Evolutionary conservation across 2,797 vertebrate genomes (phyloP).

Genomic region (Amblyraja radiata): DNA sequence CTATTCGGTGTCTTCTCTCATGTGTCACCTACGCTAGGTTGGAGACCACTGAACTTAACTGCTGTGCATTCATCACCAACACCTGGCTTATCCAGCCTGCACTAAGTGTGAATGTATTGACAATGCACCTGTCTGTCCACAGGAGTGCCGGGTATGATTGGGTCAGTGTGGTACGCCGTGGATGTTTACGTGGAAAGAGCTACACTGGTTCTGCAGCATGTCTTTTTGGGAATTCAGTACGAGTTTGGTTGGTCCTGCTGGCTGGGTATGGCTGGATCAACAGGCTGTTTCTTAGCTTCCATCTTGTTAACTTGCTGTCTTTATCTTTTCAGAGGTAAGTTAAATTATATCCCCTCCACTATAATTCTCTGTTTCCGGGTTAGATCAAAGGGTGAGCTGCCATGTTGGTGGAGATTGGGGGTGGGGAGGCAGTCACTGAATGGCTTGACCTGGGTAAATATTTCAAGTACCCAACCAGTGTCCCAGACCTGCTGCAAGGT

Average conservation of each 20-base stretch:
- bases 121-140: neutral
- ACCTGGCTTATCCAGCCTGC: neutral
- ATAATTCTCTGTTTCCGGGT: neutral
- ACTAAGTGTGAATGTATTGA: neutral
- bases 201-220: conserved; percentile 46
- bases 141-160: conserved; percentile 51
- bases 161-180: conserved; percentile 51
- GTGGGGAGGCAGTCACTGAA: too few relatives aligned
- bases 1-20: too few relatives aligned
- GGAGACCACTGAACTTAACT: too few relatives aligned
- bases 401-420: too few relatives aligned
- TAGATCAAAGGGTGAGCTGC: too few relatives aligned
- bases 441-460: too few relatives aligned
- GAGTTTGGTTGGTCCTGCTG: conserved; percentile 59
- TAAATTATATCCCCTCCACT: neutral
- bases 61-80: neutral
- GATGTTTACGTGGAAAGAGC: conserved; percentile 49
- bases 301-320: conserved; percentile 54
- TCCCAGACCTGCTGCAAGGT: too few relatives aligned
- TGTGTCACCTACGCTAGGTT: too few relatives aligned
- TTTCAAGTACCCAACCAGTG: too few relatives aligned
- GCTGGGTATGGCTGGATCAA: conserved; percentile 57
- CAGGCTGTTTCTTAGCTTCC: conserved; percentile 47
- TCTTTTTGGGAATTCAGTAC: conserved; percentile 54
- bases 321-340: conserved; percentile 49